Evolutionary conservation across 2,797 vertebrate genomes (phyloP), one percentile per base, ranked within the genome.

Genomic region (Aplochiton taeniatus): DNA sequence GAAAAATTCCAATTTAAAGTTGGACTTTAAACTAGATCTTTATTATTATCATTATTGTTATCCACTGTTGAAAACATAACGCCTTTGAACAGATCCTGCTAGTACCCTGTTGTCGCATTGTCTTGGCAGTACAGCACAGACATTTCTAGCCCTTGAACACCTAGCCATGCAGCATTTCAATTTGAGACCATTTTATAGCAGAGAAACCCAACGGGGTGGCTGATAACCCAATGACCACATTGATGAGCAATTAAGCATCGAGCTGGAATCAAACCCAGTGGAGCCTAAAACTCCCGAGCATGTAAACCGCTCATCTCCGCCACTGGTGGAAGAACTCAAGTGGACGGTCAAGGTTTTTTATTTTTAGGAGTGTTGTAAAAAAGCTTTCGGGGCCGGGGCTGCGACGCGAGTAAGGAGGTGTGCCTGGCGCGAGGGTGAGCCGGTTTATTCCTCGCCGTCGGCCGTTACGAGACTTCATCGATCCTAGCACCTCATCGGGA

Each of bases 141-240:
- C 73, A 47, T 80, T 79, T 77, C 62, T 65, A 19, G 65, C 55
- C 44, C 66, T 72, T 58, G 62, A 80, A 68, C 74, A 65, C 69
- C 59, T 79, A 84, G 56, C 59, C 63, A 67, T 43, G 72, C 80
- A 66, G 60, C 58, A 61, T 83, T 83, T 86, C 72, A 80, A 81
- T 87, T 76, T 83, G 75, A 19, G 60, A 42, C 61, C 69, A 11
- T 20, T 52, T 55, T 53, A 54, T 51, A 68, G 63, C 68, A 51
- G 9, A 48, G 6, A 52, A 12, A 55, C 50, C 20, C 65, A 63
- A 0, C 57, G 74, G 58, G 71, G 60, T 61, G 61, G 74, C 82
- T 82, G 52, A 71, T 69, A 68, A 75, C 43, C 66, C 74, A 44
- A 11, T 11, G 2, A 10, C 49, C 47, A 4, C 68, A 9, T 42